Evolutionary conservation across 2,888 invertebrate species (phyloP), one percentile per base, ranked within the genome.

Genomic region (Mesorhabditis belari): DNA sequence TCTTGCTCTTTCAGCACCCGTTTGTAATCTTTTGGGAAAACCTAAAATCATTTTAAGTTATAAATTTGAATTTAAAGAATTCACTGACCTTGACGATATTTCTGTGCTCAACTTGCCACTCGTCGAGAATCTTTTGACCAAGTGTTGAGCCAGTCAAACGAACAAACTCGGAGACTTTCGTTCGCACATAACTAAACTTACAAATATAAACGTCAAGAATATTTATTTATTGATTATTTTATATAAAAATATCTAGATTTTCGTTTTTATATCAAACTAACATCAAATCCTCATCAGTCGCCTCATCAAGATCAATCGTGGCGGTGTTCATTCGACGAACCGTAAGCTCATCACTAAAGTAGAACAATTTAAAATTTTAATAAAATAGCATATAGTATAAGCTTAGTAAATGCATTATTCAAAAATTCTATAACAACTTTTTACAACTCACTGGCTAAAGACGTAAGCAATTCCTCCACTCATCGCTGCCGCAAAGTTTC

Each of bases 401-500:
- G 49, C 26, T 50, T 19, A 63, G 52, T 6, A 28, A n/a, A n/a
- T n/a, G n/a, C n/a, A n/a, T n/a, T n/a, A n/a, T n/a, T n/a, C n/a
- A n/a, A n/a, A n/a, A n/a, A n/a, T n/a, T n/a, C n/a, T n/a, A n/a
- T n/a, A 44, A 12, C 24, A 55, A 55, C 24, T 57, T 57, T 17
- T 61, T 35, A 54, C 5, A 27, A 60, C 69, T 64, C 50, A 80
- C 58, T 89, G 86, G 81, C 96, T 94, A 81, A 91, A 89, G 17
- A 96, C 90, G 82, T 91, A 98, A 0, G 96, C 96, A 71, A 96
- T 89, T 63, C 92, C 92, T 53, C 92, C 92, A 61, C 94, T 94
- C 96, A 98, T 98, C 73, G 96, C 98, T 54, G 98, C 98, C 6
- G 94, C 96, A 85, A 98, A 98, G 85, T 98, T 98, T 67, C 96